phyloP scores from a whole-genome alignment of 1,140 invertebrate species.

The Ceratoteleas bidentatus region DNA sequence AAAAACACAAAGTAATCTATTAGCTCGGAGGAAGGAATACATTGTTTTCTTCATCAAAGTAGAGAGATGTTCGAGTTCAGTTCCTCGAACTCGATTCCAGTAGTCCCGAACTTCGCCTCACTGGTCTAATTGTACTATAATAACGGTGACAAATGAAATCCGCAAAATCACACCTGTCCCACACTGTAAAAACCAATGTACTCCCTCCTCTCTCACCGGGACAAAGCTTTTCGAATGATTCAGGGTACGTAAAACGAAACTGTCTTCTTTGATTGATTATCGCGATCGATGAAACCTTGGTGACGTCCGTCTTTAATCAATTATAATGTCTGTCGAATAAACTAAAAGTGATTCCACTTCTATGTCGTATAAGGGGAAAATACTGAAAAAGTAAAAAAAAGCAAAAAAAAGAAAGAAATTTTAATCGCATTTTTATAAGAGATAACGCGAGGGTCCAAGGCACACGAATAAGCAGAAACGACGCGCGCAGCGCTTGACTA shows the following conservation, averaged over 20 bases:
- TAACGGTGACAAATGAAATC: constrained; percentile 19
- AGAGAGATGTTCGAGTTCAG: too few species aligned
- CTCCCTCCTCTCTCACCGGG: constrained; percentile 52
- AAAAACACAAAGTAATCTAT: constrained; percentile 50
- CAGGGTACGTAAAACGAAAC: constrained; percentile 46
- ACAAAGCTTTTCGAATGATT: constrained; percentile 36
- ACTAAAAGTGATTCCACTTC: constrained; percentile 44
- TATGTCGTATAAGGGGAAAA: constrained; percentile 39
- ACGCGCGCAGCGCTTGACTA: constrained; percentile 24
- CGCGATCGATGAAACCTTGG: constrained; percentile 39
- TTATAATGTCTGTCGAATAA: constrained; percentile 44
- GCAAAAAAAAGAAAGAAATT: constrained; percentile 36
- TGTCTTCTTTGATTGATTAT: constrained; percentile 48
- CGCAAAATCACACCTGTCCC: constrained; percentile 20
- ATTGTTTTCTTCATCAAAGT: constrained; percentile 2
- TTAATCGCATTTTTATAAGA: constrained; percentile 55
- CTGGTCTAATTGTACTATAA: too few species aligned
- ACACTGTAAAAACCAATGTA: constrained; percentile 36
- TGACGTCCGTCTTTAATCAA: constrained; percentile 51
- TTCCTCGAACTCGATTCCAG: too few species aligned
- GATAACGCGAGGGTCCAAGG: constrained; percentile 33
- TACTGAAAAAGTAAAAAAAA: constrained; percentile 9
- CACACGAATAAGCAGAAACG: constrained; percentile 49
- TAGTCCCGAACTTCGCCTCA: too few species aligned
- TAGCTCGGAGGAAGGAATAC: constrained; percentile 59